These are phyloP conservation scores for Lepilemur septentrionalis DNA, from an alignment of 2,797 vertebrate species.

Conservation along the genomic window DNA sequence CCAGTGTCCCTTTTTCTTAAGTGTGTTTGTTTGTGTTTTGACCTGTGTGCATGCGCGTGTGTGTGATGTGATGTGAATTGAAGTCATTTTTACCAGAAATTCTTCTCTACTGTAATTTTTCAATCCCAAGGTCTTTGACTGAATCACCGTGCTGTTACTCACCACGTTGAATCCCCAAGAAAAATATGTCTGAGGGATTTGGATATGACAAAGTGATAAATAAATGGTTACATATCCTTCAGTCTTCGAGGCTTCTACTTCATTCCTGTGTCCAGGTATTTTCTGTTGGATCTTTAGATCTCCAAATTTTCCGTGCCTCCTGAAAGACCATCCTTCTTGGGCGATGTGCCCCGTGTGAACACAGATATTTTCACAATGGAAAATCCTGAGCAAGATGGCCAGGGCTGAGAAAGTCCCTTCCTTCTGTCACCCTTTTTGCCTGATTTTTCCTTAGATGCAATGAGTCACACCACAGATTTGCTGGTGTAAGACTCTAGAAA, in stretches of 20 bases:
- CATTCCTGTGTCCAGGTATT: slow-evolving; percentile 35
- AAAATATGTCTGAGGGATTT: slow-evolving; percentile 78
- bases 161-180: slow-evolving; percentile 78
- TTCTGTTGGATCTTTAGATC: slow-evolving; percentile 54
- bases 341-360: not conserved
- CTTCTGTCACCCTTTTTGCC: not conserved
- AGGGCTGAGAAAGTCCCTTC: not conserved
- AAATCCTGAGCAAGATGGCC: not conserved
- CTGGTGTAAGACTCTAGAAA: not conserved
- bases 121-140: slow-evolving; percentile 80
- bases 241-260: slow-evolving; percentile 59
- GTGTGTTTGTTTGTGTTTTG: slow-evolving; percentile 71
- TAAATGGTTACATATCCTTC: slow-evolving; percentile 75
- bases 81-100: slow-evolving; percentile 68
- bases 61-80: slow-evolving; percentile 7
- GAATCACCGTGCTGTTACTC: slow-evolving; percentile 83
- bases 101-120: slow-evolving; percentile 76
- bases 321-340: not conserved
- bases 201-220: slow-evolving; percentile 78
- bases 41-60: not conserved
- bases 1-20: slow-evolving; percentile 55
- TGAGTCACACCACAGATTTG: not conserved
- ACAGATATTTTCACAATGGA: not conserved
- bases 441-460: not conserved
- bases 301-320: not conserved